A percentile compares a stretch with the other conserved stretches of the same genome.
Evolutionary conservation across 2,888 invertebrate genomes (phyloP).

Genomic region (Agriopis aurantiaria): DNA sequence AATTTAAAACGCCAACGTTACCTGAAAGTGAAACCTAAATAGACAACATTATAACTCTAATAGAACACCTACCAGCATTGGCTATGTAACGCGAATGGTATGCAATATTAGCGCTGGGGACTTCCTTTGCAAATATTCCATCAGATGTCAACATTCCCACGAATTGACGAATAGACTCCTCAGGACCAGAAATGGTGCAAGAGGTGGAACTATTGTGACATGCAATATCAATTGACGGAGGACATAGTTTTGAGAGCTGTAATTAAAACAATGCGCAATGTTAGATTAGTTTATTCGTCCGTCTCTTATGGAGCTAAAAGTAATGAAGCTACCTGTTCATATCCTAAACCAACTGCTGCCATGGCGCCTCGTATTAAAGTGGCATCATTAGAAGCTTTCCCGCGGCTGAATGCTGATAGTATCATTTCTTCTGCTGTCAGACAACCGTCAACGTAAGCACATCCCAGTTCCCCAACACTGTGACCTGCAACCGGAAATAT

Average conservation of each 20-base stretch:
- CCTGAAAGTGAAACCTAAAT: too few species aligned
- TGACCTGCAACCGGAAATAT: conserved; percentile 87
- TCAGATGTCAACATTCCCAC: conserved; percentile 76
- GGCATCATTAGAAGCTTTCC: conserved; percentile 90
- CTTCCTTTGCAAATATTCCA: conserved; percentile 75
- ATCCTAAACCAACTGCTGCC: conserved; percentile 93
- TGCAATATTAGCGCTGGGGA: conserved; percentile 92
- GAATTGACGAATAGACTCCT: conserved; percentile 86
- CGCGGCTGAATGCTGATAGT: conserved; percentile 92
- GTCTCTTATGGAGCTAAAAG: background rate
- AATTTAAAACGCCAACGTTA: too few species aligned
- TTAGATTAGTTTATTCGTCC: background rate
- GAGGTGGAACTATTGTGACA: conserved; percentile 93
- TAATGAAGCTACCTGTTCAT: conserved; percentile 69
- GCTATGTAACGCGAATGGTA: conserved; percentile 95
- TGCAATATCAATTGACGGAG: conserved; percentile 90
- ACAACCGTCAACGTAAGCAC: conserved; percentile 97
- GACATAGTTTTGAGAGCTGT: conserved; percentile 70
- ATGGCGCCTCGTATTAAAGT: conserved; percentile 92
- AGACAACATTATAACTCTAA: too few species aligned
- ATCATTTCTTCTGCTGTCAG: conserved; percentile 95
- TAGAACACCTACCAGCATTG: conserved; percentile 72
- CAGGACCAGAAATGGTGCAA: conserved; percentile 92
- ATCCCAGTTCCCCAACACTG: conserved; percentile 97
- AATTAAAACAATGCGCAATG: conserved; percentile 17